Evolutionary conservation across 2,888 invertebrate species (phyloP).

Genomic region (Phasia obesa): DNA sequence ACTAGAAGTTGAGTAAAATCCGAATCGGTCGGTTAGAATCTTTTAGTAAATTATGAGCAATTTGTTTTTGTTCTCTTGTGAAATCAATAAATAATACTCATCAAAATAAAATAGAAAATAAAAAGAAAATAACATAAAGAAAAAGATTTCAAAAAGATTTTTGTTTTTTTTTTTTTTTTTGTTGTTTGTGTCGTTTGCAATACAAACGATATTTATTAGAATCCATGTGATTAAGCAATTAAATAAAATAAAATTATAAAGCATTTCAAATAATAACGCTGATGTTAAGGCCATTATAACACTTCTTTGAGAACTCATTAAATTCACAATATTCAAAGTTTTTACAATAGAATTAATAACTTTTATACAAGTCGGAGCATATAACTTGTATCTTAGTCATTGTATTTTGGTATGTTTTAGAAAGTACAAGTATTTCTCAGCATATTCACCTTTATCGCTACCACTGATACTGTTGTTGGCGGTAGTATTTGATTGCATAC

Average conservation of each 20-base stretch:
- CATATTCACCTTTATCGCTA: conserved; percentile 78
- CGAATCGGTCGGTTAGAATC: no score
- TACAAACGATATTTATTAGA: conserved; percentile 65
- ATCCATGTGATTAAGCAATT: conserved; percentile 58
- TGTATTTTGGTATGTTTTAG: conserved; percentile 72
- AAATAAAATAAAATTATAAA: conserved; percentile 46
- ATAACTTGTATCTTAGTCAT: conserved; percentile 76
- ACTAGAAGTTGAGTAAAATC: no score
- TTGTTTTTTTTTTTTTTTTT: conserved; percentile 43
- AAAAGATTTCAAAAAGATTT: conserved; percentile 47
- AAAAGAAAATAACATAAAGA: no score
- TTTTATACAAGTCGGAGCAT: conserved; percentile 5
- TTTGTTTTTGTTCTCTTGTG: not conserved
- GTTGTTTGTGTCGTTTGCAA: conserved; percentile 61
- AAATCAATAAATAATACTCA: conserved; percentile 11
- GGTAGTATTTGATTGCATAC: conserved; percentile 1
- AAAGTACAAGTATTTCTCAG: conserved; percentile 72
- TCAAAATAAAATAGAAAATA: conserved; percentile 8
- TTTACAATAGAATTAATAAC: conserved; percentile 65
- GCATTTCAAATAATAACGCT: conserved; percentile 21
- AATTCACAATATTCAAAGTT: conserved; percentile 24
- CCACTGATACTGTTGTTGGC: conserved; percentile 17
- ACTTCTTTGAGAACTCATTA: conserved; percentile 18
- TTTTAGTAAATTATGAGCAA: not conserved
- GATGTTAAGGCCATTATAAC: conserved; percentile 26